Percentiles rank a stretch among this genome's conserved stretches.
Conservation (phyloP, 2,888 invertebrate genomes). For the Tridacna gigas region DNA sequence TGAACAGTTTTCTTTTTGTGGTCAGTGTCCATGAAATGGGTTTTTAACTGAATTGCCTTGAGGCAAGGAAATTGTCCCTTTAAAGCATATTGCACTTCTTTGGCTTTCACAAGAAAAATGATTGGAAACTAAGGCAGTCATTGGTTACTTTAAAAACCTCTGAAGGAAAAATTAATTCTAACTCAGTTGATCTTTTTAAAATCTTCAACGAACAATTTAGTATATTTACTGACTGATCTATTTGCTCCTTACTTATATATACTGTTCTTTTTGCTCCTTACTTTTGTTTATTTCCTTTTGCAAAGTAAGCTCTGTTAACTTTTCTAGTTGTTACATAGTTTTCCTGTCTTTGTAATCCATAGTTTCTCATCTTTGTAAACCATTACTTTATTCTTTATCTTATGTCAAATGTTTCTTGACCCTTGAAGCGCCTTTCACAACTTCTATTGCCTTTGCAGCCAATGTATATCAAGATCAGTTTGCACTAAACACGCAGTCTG, state of each 20-base stretch:
- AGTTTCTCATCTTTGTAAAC: background rate
- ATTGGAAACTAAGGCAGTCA: background rate
- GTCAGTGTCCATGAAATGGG: background rate
- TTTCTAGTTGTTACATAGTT: background rate
- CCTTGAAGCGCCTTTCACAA: background rate
- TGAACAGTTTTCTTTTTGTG: slow-evolving; percentile 15
- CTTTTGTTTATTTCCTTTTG: background rate
- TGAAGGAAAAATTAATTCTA: background rate
- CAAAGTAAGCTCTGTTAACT: background rate
- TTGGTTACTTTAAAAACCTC: background rate
- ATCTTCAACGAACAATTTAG: too few species aligned
- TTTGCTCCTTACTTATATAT: too few species aligned
- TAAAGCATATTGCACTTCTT: background rate
- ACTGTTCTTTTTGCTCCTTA: background rate
- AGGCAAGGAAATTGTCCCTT: background rate
- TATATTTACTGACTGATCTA: too few species aligned
- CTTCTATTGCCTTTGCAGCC: too few species aligned
- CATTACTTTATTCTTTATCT: background rate
- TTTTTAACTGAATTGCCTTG: too few species aligned
- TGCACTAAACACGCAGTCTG: too few species aligned
- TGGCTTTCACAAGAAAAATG: background rate
- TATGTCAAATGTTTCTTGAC: background rate
- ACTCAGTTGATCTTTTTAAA: too few species aligned
- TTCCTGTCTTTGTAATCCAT: background rate
- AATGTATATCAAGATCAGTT: too few species aligned